Percentiles rank a stretch among this genome's conserved stretches.
Evolutionary conservation across 2,888 invertebrate genomes (phyloP).

Genomic region (Physocephala rufipes): DNA sequence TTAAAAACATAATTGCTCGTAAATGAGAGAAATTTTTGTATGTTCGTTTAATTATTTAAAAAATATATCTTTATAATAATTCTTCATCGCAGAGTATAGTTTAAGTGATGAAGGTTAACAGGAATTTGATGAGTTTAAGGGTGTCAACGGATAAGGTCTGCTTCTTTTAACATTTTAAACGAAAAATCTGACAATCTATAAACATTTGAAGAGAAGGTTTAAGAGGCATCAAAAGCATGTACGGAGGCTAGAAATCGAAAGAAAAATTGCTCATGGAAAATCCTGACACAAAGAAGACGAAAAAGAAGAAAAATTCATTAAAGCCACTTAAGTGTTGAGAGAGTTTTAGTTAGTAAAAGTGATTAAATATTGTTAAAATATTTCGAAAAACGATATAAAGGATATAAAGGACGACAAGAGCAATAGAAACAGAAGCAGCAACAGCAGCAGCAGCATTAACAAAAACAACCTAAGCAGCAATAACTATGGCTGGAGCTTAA

Average conservation of each 20-base stretch:
- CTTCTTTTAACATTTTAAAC: not conserved
- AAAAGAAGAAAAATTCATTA: not conserved
- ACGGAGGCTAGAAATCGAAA: not conserved
- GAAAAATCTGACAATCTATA: constrained; percentile 16
- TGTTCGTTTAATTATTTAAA: no score
- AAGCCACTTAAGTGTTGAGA: constrained; percentile 15
- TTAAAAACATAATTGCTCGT: no score
- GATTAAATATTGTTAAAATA: constrained; percentile 28
- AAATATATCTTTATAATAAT: constrained; percentile 12
- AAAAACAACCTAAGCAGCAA: constrained; percentile 7
- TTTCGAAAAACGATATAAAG: constrained; percentile 7
- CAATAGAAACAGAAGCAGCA: not conserved
- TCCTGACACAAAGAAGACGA: not conserved
- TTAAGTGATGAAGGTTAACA: constrained; percentile 1
- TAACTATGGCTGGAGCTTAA: constrained; percentile 45
- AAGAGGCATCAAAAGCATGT: not conserved
- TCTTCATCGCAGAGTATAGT: constrained; percentile 1
- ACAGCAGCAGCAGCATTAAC: not conserved
- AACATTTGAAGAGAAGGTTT: no score
- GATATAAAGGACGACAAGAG: not conserved
- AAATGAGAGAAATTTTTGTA: no score
- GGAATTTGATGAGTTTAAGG: not conserved
- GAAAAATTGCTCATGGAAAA: not conserved
- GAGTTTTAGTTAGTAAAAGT: constrained; percentile 28
- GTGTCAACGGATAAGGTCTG: not conserved